These are phyloP conservation scores for Conops quadrifasciatus DNA, from an alignment of 2,888 invertebrate species.

Conservation along the genomic window DNA sequence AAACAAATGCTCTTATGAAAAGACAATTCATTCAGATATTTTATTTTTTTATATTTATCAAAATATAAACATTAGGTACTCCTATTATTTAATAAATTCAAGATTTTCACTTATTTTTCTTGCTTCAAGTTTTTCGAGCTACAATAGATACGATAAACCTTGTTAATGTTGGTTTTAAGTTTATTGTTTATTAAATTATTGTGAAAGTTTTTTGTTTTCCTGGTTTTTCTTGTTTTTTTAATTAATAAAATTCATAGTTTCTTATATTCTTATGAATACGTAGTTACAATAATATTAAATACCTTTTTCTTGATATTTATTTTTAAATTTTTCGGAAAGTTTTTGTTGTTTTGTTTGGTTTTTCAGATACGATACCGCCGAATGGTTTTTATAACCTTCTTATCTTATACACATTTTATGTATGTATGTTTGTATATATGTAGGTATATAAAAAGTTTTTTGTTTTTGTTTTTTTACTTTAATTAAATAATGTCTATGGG, in stretches of 20 bases:
- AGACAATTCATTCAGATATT: slow-evolving; percentile 1
- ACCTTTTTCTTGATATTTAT: neutral
- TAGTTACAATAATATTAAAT: neutral
- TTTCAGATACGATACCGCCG: neutral
- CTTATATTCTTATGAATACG: neutral
- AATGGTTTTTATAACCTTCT: neutral
- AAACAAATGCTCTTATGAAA: neutral
- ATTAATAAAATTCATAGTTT: neutral
- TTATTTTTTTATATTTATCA: slow-evolving; percentile 40
- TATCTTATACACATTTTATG: slow-evolving; percentile 1
- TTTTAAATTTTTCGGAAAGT: neutral
- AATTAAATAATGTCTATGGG: neutral
- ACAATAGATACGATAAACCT: no score
- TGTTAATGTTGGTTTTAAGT: neutral
- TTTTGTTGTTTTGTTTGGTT: neutral
- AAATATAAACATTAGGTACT: slow-evolving; percentile 41
- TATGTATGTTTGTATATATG: slow-evolving; percentile 18
- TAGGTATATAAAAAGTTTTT: neutral
- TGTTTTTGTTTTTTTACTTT: neutral
- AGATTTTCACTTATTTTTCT: slow-evolving; percentile 9
- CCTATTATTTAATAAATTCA: slow-evolving; percentile 33
- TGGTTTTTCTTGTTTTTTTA: neutral
- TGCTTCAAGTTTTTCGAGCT: neutral
- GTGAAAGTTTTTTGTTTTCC: neutral
- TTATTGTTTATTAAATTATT: slow-evolving; percentile 4